phyloP scores from a whole-genome alignment of 2,797 vertebrate species.

The Remorina albescens region DNA sequence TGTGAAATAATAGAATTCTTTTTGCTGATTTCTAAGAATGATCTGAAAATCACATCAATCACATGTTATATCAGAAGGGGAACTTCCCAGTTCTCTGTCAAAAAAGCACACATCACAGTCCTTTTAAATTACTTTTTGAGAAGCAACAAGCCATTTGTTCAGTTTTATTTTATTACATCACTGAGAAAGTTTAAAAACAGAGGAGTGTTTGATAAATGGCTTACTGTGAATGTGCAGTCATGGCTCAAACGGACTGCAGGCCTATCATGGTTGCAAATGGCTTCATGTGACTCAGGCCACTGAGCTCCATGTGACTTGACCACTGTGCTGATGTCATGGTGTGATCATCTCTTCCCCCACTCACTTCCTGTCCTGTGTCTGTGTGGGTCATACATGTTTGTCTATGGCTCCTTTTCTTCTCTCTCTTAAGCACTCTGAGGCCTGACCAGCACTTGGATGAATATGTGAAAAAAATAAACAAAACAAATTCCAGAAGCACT shows the following conservation, averaged over 20 bases:
- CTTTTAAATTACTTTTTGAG: background rate
- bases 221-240: background rate
- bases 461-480: too few species aligned
- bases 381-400: background rate
- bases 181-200: background rate
- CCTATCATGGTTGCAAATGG: conserved; percentile 2
- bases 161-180: background rate
- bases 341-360: conserved; percentile 22
- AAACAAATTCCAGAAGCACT: too few species aligned
- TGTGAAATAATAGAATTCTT: too few species aligned
- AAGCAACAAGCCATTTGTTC: background rate
- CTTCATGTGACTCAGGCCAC: conserved; percentile 57
- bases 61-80: background rate
- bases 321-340: conserved; percentile 56
- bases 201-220: background rate
- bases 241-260: background rate
- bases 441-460: background rate
- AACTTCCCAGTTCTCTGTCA: background rate
- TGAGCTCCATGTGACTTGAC: conserved; percentile 45
- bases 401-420: background rate
- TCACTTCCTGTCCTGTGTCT: conserved; percentile 50
- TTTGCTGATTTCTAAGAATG: background rate
- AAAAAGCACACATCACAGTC: background rate
- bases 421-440: background rate
- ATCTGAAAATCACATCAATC: background rate